Base-by-base conservation (phyloP, 2,797 vertebrate genomes). In the Acrossocheilus wenchowensis region DNA sequence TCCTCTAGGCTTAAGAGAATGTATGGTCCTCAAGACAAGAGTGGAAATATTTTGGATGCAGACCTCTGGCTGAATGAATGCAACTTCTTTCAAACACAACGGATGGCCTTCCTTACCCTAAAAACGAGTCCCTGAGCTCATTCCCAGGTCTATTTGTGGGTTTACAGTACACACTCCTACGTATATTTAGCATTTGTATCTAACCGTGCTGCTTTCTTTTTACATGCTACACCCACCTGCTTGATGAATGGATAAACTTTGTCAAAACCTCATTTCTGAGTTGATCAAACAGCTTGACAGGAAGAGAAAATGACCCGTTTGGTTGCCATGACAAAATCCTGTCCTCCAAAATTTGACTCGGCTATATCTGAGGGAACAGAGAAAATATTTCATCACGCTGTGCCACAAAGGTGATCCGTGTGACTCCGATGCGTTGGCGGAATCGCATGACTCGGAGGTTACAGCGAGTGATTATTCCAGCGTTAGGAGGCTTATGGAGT, bases 401-500 rank as follows among this genome's bases (percentile, higher is more conserved):
- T 34, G n/a, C n/a, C 21, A 45, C 30, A 7, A 43, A 36, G 64
- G 80, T 36, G 30, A 71, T 41, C 60, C 21, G 30, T 68, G 26
- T 48, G 50, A 26, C 26, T 26, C 34, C 36, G 50, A 78, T 78
- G 34, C 7, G 45, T 74, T 19, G 72, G 72, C 8, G n/a, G 45
- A 74, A 50, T 74, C 11, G 21, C 75, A n/a, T 78, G 75, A 39
- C 52, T 54, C 19, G 0, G 71, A 54, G 74, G 48, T 54, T 77
- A 52, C 48, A 17, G 48, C 36, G 72, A 74, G 75, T 50, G 57
- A 64, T 74, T 74, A 75, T 75, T 74, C 30, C 43, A 17, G 41
- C 39, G 34, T 21, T 60, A 36, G 50, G 73, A 81, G 74, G 26
- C 45, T 85, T 86, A 15, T 1, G 89, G 90, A 89, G 90, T 93